Evolutionary conservation across 2,113 vertebrate genomes (phyloP), one percentile per base, ranked within the genome.

Genomic region (Gobiocypris rarus): DNA sequence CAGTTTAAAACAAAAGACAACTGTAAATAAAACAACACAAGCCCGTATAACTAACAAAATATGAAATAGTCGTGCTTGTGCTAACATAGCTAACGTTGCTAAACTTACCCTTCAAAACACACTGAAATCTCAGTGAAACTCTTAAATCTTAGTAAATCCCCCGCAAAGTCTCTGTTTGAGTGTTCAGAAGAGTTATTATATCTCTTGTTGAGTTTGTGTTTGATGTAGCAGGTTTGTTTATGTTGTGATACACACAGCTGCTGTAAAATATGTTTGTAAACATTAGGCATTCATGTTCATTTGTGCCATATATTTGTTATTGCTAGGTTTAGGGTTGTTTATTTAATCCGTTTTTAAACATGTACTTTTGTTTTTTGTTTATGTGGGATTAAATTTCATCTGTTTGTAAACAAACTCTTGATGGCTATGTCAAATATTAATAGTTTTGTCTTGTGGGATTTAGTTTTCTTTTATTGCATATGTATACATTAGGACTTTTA

Each of bases 11-110:
- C 56, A 28, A 15, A 10, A 19, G 14, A 63, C 1, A 11, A 50
- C 5, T n/a, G 19, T 31, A 19, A 48, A 80, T 48, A 67, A 65
- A 80, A 67, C 43, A 9, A 15, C 77, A 22, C 17, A 50, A 0
- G 6, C 43, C 24, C 56, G 52, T 7, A 24, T 24, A 61, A 17
- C 31, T 22, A 14, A 63, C 15, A 52, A 76, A 76, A 28, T 2
- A 15, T 11, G 24, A 48, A 67, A 4, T 2, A 31, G 9, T 2
- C 2, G 15, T 5, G 43, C 67, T 19, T 65, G 15, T 50, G 59
- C 77, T 80, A 80, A 31, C 43, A 34, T n/a, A 13, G 73, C 59
- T 67, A 78, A 38, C 45, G 17, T 26, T 65, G 45, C 61, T 80
- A 67, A 50, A 80, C 59, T 65, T 80, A 5, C 38, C 13, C n/a